Base-by-base conservation (phyloP, 2,888 invertebrate genomes). In the Orgyia antiqua region DNA sequence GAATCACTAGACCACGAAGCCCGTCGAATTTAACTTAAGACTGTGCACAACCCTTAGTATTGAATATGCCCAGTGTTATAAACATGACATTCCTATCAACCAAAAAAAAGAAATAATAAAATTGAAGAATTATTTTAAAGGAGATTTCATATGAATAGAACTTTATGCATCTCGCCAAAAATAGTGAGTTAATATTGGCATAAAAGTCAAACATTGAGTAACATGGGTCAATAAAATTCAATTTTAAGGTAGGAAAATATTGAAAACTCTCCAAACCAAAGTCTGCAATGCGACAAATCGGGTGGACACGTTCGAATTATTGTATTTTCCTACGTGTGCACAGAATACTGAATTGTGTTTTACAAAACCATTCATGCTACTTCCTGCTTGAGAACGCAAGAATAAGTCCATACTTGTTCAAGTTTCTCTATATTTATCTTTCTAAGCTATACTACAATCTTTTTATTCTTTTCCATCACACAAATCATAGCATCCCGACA, bases 201-300 rank as follows among this genome's bases (percentile, higher is more conserved):
- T 44, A 35, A 39, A 53, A 42, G 40, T 52, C 47, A 49, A 52
- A 51, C 44, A 47, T 29, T 11, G 34, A 42, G 41, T 35, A 41
- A 53, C 54, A 45, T 34, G 43, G 50, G 48, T 43, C 42, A 52
- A 51, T 42, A 45, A 52, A 45, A 51, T 45, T 51, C 47, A 52
- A 51, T 53, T 52, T 42, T 53, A 43, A 54, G 37, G 31, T 42
- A 42, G 39, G 39, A 42, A 57, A 73, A 69, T 68, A 71, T 72
- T 70, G 66, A 73, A 73, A 71, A 69, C 51, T 60, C 53, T 55
- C 55, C 49, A 52, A 57, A 51, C 49, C 54, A 51, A 45, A 58
- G 58, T 56, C 77, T 78, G 76, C 80, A 79, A 49, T 79, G 80
- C 79, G 79, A 75, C 78, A 79, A 76, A 72, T 77, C 68, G 70